These are phyloP conservation scores for Agrochola litura DNA, from an alignment of 2,888 invertebrate genomes.

Conservation along the genomic window DNA sequence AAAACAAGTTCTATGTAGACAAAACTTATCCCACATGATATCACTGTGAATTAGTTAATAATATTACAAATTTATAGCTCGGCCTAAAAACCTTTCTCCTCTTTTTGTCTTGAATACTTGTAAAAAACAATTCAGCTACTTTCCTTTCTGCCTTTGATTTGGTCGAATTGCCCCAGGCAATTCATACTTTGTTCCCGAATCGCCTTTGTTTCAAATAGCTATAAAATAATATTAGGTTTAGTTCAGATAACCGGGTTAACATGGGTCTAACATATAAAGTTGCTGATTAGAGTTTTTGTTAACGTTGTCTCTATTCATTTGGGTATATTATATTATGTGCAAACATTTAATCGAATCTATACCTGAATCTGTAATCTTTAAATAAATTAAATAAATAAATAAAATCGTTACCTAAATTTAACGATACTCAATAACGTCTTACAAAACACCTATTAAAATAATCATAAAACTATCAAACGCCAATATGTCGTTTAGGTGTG, in stretches of 20 bases:
- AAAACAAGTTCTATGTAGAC: background rate
- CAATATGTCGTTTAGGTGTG: conserved; percentile 72
- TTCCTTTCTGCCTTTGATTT: background rate
- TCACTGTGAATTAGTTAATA: background rate
- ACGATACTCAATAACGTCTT: background rate
- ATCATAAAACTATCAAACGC: conserved; percentile 52
- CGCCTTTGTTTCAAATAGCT: conserved; percentile 6
- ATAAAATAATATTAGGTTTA: background rate
- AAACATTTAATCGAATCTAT: too few relatives aligned
- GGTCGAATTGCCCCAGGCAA: background rate
- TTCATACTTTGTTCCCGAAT: background rate
- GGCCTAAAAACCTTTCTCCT: background rate
- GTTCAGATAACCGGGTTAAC: too few relatives aligned
- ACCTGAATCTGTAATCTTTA: too few relatives aligned
- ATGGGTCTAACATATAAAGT: too few relatives aligned
- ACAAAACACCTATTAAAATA: background rate
- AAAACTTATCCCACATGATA: background rate
- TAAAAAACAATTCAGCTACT: conserved; percentile 11
- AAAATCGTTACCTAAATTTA: background rate
- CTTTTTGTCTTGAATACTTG: background rate
- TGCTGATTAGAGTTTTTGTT: too few relatives aligned
- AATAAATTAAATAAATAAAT: background rate
- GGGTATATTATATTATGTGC: too few relatives aligned
- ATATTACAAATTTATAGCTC: background rate
- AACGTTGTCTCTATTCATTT: too few relatives aligned